These are phyloP conservation scores for Tetropium fuscum DNA, from an alignment of 2,888 invertebrate species.

Conservation along the genomic window DNA sequence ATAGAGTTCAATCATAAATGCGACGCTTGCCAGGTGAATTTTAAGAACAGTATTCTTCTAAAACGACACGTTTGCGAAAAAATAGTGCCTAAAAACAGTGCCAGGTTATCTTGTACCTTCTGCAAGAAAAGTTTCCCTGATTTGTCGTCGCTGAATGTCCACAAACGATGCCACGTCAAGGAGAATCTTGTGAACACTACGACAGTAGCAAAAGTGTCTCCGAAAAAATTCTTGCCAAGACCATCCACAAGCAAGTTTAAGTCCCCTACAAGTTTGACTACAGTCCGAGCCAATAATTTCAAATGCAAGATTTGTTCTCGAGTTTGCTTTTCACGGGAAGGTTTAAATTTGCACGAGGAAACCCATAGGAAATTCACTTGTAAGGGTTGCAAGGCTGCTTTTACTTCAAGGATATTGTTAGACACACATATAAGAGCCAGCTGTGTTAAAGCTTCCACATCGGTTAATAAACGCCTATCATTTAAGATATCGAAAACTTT, in stretches of 20 bases:
- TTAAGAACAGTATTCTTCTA: conserved; percentile 58
- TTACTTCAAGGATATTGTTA: conserved; percentile 56
- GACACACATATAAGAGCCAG: conserved; percentile 57
- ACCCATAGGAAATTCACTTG: conserved; percentile 57
- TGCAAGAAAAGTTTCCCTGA: conserved; percentile 56
- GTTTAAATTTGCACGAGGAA: conserved; percentile 52
- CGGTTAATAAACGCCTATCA: conserved; percentile 42
- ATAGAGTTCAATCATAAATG: conserved; percentile 57
- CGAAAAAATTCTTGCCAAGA: conserved; percentile 44
- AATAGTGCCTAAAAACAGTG: conserved; percentile 15
- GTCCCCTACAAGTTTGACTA: conserved; percentile 11
- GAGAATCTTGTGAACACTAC: conserved; percentile 55
- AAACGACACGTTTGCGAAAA: conserved; percentile 52
- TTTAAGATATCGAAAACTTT: conserved; percentile 46
- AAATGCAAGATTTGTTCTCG: conserved; percentile 57
- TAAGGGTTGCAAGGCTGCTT: conserved; percentile 52
- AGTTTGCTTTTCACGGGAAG: conserved; percentile 49
- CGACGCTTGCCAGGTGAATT: conserved; percentile 52
- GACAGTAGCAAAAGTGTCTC: conserved; percentile 49
- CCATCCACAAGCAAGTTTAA: conserved; percentile 32
- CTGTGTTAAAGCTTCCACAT: conserved; percentile 55
- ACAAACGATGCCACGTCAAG: conserved; percentile 57
- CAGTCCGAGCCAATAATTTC: conserved; percentile 20
- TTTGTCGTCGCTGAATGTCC: conserved; percentile 47
- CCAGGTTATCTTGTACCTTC: conserved; percentile 48